These are phyloP conservation scores for Apteryx mantelli DNA, from an alignment of 2,113 vertebrate species.

Conservation along the genomic window DNA sequence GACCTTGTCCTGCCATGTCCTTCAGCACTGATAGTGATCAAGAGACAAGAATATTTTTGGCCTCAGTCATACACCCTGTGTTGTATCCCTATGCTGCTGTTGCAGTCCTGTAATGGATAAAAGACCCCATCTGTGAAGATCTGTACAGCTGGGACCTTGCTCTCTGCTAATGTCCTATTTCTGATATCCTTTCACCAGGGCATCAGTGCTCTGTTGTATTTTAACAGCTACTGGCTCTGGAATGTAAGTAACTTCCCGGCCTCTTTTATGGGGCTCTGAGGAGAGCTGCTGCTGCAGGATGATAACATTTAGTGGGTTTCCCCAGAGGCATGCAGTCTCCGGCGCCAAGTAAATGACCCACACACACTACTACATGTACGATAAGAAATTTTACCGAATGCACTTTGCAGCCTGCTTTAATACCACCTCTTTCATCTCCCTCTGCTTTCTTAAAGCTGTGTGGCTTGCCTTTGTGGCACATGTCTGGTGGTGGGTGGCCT, in stretches of 20 bases:
- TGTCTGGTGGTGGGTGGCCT: neutral
- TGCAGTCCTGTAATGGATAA: neutral
- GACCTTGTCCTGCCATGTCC: neutral
- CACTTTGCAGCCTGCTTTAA: conserved; percentile 18
- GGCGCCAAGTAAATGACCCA: conserved; percentile 7
- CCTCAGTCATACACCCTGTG: neutral
- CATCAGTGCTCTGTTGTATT: neutral
- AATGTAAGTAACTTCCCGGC: neutral
- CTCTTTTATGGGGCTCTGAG: conserved; percentile 12
- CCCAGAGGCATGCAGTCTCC: neutral
- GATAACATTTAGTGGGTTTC: neutral
- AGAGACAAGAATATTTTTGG: neutral
- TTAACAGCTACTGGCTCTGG: neutral
- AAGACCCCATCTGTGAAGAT: neutral
- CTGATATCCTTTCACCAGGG: neutral
- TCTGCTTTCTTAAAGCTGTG: neutral
- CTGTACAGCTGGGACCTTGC: neutral
- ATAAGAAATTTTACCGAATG: neutral
- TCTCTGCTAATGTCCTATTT: neutral
- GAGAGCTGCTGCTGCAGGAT: conserved; percentile 7
- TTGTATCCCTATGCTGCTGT: neutral
- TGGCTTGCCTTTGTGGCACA: neutral
- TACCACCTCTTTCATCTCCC: neutral
- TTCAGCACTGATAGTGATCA: neutral
- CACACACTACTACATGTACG: neutral